These are phyloP conservation scores for Hirtodrosophila histrioides DNA, from an alignment of 2,888 invertebrate species.

Conservation along the genomic window DNA sequence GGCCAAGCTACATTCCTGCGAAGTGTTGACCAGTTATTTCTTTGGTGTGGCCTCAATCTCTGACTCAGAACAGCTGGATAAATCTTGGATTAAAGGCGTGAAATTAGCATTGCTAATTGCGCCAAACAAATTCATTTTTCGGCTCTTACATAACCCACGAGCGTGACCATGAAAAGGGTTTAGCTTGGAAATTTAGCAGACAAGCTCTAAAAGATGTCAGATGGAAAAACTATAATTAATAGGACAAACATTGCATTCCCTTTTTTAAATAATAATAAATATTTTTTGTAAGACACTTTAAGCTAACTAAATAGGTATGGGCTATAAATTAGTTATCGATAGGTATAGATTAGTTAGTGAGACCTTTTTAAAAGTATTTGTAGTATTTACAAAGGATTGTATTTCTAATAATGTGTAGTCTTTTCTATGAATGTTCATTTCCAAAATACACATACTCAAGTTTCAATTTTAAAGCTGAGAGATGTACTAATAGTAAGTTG, in stretches of 20 bases:
- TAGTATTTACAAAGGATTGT: too few relatives aligned
- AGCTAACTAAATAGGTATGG: too few relatives aligned
- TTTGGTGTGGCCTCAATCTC: neutral
- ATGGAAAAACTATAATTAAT: neutral
- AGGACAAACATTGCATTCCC: slow-evolving; percentile 15
- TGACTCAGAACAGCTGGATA: slow-evolving; percentile 25
- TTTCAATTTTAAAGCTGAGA: too few relatives aligned
- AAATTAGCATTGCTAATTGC: slow-evolving; percentile 64
- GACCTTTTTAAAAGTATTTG: too few relatives aligned
- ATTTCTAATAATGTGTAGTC: too few relatives aligned
- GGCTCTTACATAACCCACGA: slow-evolving; percentile 64
- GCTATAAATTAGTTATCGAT: neutral
- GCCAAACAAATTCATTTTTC: slow-evolving; percentile 37
- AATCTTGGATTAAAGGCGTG: slow-evolving; percentile 42
- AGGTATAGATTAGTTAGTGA: too few relatives aligned
- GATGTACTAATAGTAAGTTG: too few relatives aligned
- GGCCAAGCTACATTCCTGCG: slow-evolving; percentile 56
- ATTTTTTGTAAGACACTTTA: too few relatives aligned
- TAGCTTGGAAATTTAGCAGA: slow-evolving; percentile 16
- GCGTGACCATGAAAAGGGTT: slow-evolving; percentile 78
- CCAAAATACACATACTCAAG: too few relatives aligned
- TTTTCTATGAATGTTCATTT: too few relatives aligned
- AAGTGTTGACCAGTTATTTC: slow-evolving; percentile 5
- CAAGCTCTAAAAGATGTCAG: slow-evolving; percentile 17
- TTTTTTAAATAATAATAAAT: neutral